Conservation (phyloP, 2,113 vertebrate species). For the Martes martes region DNA sequence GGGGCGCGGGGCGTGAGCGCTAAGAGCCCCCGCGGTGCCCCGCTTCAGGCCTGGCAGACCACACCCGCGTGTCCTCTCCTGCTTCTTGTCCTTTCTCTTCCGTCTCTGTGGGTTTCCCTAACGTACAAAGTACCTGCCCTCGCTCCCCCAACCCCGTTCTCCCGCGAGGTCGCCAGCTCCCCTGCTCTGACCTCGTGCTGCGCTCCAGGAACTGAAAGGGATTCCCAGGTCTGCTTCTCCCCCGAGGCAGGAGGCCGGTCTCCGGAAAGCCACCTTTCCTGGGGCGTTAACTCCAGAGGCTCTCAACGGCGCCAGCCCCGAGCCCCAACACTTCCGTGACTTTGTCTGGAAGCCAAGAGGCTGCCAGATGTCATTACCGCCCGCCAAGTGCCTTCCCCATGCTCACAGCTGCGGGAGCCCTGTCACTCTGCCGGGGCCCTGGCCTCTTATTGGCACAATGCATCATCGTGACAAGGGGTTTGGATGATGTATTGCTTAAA, state of each 20-base stretch:
- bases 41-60: neutral
- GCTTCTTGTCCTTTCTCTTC: too few relatives aligned
- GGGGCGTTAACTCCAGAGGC: neutral
- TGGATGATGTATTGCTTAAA: slow-evolving; percentile 69
- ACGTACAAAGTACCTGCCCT: neutral
- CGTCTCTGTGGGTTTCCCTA: too few relatives aligned
- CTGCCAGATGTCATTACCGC: slow-evolving; percentile 57
- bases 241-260: neutral
- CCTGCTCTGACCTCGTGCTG: neutral
- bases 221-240: neutral
- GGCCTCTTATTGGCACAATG: slow-evolving; percentile 75
- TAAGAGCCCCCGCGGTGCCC: fast-evolving
- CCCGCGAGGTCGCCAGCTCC: neutral
- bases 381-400: slow-evolving; percentile 54
- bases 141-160: neutral
- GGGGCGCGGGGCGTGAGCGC: neutral
- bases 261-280: slow-evolving; percentile 46
- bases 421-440: slow-evolving; percentile 52
- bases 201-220: neutral
- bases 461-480: slow-evolving; percentile 78
- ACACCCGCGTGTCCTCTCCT: fast-evolving
- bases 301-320: neutral
- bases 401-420: slow-evolving; percentile 48
- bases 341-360: slow-evolving; percentile 71
- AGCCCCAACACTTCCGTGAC: neutral